phyloP scores from a whole-genome alignment of 2,888 invertebrate species.

The Norana najaformis region DNA sequence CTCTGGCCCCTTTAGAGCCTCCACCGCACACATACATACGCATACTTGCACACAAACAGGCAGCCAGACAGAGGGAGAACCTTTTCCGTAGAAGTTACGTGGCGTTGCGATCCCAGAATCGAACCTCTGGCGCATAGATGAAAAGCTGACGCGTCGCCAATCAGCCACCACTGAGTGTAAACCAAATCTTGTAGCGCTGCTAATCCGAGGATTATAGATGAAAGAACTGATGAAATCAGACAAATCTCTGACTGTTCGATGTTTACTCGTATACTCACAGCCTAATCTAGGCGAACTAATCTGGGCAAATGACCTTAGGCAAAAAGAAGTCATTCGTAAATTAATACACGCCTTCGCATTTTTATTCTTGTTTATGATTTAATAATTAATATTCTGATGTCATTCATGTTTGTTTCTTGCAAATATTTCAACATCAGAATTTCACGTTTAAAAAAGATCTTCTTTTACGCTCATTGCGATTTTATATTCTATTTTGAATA shows the following conservation, averaged over 20 bases:
- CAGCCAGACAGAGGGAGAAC: background rate
- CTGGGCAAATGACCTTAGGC: background rate
- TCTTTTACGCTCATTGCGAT: background rate
- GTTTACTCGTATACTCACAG: background rate
- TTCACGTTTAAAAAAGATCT: background rate
- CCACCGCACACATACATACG: too few species aligned
- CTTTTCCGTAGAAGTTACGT: background rate
- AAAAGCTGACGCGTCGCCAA: background rate
- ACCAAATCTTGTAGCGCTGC: background rate
- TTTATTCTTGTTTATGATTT: background rate
- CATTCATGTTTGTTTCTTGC: background rate
- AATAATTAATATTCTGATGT: too few species aligned
- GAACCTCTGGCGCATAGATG: background rate
- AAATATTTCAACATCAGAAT: background rate
- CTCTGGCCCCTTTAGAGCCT: too few species aligned
- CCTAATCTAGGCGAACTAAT: background rate
- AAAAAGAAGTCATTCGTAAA: background rate
- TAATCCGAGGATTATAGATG: background rate
- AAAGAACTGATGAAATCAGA: conserved; percentile 1
- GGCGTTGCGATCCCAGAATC: background rate
- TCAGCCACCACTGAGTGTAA: background rate
- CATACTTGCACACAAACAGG: background rate
- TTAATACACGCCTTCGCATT: background rate
- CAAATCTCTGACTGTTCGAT: background rate
- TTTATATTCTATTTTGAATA: background rate